Conservation (phyloP, 2,797 vertebrate species). For the Salarias fasciatus region DNA sequence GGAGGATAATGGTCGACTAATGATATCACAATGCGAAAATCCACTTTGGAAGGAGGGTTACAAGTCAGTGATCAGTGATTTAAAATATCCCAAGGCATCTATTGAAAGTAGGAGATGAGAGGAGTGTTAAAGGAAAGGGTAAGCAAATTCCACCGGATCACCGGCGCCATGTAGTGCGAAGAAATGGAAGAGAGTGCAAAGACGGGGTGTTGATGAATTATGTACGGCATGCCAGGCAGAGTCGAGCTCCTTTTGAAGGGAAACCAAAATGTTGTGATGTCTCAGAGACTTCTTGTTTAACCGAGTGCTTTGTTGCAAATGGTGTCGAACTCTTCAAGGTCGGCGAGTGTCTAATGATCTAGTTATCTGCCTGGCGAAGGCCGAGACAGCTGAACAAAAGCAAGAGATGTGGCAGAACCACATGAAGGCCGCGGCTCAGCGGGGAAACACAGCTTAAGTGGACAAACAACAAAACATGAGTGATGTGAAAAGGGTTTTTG, state of each 20-base stretch:
- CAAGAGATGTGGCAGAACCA: background rate
- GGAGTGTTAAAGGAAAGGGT: constrained; percentile 9
- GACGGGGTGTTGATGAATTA: constrained; percentile 19
- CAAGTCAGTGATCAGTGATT: constrained; percentile 20
- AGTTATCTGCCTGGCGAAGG: constrained; percentile 9
- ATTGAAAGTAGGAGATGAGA: constrained; percentile 8
- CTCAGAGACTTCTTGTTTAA: constrained; percentile 4
- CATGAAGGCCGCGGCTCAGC: background rate
- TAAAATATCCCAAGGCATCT: constrained; percentile 21
- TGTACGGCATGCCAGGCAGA: background rate
- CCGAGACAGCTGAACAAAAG: background rate
- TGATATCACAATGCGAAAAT: constrained; percentile 20
- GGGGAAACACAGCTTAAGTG: background rate
- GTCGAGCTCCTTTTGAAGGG: background rate
- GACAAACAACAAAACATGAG: background rate
- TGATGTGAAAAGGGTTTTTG: background rate
- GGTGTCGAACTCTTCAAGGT: constrained; percentile 10
- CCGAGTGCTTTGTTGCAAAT: constrained; percentile 2
- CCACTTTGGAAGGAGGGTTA: constrained; percentile 20
- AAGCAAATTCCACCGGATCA: constrained; percentile 14
- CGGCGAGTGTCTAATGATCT: background rate
- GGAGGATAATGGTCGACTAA: constrained; percentile 18
- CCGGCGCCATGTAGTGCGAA: background rate
- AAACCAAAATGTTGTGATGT: background rate
- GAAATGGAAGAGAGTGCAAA: background rate